These are phyloP conservation scores for Gallinago paraguaiae DNA, from an alignment of 2,113 vertebrate genomes.

Conservation along the genomic window DNA sequence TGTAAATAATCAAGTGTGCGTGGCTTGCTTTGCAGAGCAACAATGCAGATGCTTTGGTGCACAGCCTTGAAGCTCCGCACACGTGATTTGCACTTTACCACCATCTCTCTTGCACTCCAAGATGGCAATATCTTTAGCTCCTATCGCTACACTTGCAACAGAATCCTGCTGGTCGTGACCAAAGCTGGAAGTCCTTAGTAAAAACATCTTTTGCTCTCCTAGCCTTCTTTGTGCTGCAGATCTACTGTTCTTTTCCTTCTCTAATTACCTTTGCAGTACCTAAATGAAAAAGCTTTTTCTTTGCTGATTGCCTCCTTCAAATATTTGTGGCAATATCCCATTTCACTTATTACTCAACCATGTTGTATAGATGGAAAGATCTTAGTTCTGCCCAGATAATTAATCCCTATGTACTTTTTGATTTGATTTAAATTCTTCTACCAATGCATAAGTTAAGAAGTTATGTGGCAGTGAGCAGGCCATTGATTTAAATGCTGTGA, in stretches of 20 bases:
- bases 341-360: background rate
- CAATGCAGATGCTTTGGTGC: background rate
- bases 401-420: background rate
- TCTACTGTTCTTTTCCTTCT: background rate
- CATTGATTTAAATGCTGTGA: background rate
- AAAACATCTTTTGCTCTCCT: background rate
- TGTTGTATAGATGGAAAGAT: background rate
- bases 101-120: background rate
- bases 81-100: accelerated
- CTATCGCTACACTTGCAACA: background rate
- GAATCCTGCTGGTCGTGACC: background rate
- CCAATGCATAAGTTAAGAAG: background rate
- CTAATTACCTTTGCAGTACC: background rate
- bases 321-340: background rate
- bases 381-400: constrained; percentile 29
- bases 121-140: background rate
- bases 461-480: background rate
- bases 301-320: background rate
- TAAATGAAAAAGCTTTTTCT: background rate
- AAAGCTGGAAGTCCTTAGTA: background rate
- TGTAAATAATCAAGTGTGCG: background rate
- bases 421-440: constrained; percentile 30
- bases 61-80: background rate
- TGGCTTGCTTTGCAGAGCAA: background rate
- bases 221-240: background rate